Evolutionary conservation across 30 jellyfish, hydroid and myxozoan genomes (phyloP).

Genomic region (Aurelia aurita): DNA sequence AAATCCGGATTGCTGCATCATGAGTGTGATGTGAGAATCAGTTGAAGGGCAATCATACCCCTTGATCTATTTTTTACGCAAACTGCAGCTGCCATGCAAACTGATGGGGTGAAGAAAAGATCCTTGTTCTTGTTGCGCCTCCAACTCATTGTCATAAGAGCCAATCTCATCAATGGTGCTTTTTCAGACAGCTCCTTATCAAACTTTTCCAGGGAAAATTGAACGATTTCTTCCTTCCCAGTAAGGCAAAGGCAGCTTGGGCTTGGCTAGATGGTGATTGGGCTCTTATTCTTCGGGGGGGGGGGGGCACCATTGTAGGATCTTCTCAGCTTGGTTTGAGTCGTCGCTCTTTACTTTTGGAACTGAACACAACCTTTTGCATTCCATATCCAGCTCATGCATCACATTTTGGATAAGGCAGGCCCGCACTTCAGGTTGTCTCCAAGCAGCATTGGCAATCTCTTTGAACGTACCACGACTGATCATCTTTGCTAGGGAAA

Average conservation of each 20-base stretch:
- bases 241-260: constrained; percentile 47
- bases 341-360: constrained; percentile 11
- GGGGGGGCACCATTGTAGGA: constrained; percentile 17
- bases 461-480: not conserved
- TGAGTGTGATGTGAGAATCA: constrained; percentile 16
- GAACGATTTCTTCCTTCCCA: constrained; percentile 33
- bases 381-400: constrained; percentile 41
- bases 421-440: constrained; percentile 23
- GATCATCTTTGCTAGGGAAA: too few relatives aligned
- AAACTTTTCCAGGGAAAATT: constrained; percentile 33
- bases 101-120: constrained; percentile 34
- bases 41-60: constrained; percentile 50
- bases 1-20: constrained; percentile 44
- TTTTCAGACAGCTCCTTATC: constrained; percentile 25
- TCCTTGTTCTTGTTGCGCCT: constrained; percentile 30
- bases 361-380: constrained; percentile 39
- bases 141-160: constrained; percentile 26
- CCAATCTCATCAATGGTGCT: constrained; percentile 39
- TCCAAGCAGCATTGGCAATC: constrained; percentile 46
- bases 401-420: constrained; percentile 7
- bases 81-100: constrained; percentile 58
- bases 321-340: constrained; percentile 41
- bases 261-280: not conserved
- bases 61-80: constrained; percentile 49
- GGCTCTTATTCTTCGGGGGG: constrained; percentile 10